Evolutionary conservation across 2,797 vertebrate genomes (phyloP).

Genomic region (Hoplostethus mediterraneus): DNA sequence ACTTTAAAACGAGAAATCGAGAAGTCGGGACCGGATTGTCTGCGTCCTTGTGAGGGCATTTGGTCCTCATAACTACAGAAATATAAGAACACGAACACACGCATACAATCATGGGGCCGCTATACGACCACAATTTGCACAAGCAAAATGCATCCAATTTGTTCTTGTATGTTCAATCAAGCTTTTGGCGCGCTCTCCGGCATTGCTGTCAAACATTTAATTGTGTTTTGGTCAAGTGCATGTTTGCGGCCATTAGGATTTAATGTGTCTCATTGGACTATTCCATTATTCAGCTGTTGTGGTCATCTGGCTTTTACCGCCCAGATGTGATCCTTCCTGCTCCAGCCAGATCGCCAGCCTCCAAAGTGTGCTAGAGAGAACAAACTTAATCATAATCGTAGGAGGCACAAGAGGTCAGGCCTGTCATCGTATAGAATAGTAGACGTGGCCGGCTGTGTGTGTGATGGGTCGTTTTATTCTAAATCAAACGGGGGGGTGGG

Average conservation of each 20-base stretch:
- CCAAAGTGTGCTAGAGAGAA: neutral
- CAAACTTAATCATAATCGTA: neutral
- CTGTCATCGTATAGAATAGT: slow-evolving; percentile 37
- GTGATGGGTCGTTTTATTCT: slow-evolving; percentile 48
- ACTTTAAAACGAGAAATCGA: too few species aligned
- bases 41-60: neutral
- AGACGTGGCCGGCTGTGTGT: slow-evolving; percentile 18
- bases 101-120: neutral
- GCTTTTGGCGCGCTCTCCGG: slow-evolving; percentile 6
- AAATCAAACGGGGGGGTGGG: slow-evolving; percentile 30
- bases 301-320: slow-evolving; percentile 48
- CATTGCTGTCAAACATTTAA: neutral
- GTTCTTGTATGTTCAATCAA: slow-evolving; percentile 34
- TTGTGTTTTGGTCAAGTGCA: neutral
- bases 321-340: slow-evolving; percentile 56
- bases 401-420: slow-evolving; percentile 21
- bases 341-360: slow-evolving; percentile 46
- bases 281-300: slow-evolving; percentile 34
- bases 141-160: slow-evolving; percentile 25
- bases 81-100: neutral
- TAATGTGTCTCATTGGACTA: slow-evolving; percentile 41
- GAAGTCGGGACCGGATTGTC: too few species aligned
- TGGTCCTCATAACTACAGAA: slow-evolving; percentile 5
- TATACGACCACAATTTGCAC: neutral
- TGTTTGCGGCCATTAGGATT: slow-evolving; percentile 19